Evolutionary conservation across 2,888 invertebrate genomes (phyloP).

Genomic region (Anticlea derivata): DNA sequence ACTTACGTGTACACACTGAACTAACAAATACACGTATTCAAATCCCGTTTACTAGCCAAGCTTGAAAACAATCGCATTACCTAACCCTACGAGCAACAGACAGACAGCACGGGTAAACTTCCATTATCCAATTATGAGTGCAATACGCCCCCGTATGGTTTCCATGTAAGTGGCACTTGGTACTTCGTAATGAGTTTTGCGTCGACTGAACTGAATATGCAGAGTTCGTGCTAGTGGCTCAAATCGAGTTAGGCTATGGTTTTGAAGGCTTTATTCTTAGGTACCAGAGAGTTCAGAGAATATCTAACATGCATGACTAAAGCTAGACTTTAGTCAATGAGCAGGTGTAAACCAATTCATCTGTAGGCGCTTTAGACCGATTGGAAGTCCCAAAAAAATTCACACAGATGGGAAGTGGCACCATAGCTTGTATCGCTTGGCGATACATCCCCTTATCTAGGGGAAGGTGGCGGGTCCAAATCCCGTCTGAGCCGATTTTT

Average conservation of each 20-base stretch:
- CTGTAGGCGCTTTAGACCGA: no score
- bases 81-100: slow-evolving; percentile 6
- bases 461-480: no score
- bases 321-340: no score
- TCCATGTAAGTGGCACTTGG: slow-evolving; percentile 30
- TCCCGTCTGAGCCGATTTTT: no score
- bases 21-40: neutral
- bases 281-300: no score
- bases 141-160: slow-evolving; percentile 39
- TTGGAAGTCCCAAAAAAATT: no score
- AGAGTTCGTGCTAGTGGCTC: neutral
- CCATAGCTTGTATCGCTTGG: no score
- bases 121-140: slow-evolving; percentile 44
- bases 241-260: neutral
- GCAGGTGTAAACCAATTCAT: no score
- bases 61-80: slow-evolving; percentile 21
- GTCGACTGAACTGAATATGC: slow-evolving; percentile 13
- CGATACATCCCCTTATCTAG: no score
- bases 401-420: no score
- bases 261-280: neutral
- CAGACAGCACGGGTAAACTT: slow-evolving; percentile 20
- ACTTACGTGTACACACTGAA: neutral
- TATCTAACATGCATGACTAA: no score
- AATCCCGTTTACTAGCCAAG: slow-evolving; percentile 3
- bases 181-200: slow-evolving; percentile 27